These are phyloP conservation scores for Heliconius ethilla DNA, from an alignment of 2,888 invertebrate genomes.

Conservation along the genomic window DNA sequence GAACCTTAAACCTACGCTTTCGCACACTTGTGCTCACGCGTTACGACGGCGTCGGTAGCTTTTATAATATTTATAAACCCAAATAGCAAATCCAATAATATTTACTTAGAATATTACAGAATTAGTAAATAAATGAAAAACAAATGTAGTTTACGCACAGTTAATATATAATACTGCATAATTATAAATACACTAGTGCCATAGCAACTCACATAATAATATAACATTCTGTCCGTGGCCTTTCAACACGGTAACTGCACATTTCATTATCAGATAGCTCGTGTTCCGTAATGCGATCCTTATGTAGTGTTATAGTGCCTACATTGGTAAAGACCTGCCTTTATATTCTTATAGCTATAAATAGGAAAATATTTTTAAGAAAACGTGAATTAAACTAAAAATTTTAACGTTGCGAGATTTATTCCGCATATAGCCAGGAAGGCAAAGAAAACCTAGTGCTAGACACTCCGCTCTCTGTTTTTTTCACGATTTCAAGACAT, in stretches of 20 bases:
- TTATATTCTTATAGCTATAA: not conserved
- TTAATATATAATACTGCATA: not conserved
- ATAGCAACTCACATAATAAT: constrained; percentile 27
- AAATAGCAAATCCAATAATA: not conserved
- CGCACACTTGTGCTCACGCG: too few relatives aligned
- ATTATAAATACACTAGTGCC: constrained; percentile 13
- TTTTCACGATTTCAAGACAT: too few relatives aligned
- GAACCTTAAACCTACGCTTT: too few relatives aligned
- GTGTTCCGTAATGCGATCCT: constrained; percentile 53
- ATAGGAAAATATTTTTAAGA: too few relatives aligned
- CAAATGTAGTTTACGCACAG: not conserved
- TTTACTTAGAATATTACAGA: not conserved
- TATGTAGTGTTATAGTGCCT: constrained; percentile 41
- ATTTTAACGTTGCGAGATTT: not conserved
- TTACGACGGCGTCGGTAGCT: too few relatives aligned
- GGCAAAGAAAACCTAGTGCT: not conserved
- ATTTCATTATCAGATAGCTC: constrained; percentile 49
- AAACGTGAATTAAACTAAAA: too few relatives aligned
- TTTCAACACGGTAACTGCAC: constrained; percentile 51
- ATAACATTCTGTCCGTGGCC: constrained; percentile 39
- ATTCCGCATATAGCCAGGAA: not conserved
- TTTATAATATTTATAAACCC: not conserved
- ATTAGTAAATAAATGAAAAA: not conserved
- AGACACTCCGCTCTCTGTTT: not conserved
- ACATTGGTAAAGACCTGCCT: not conserved